phyloP scores from a whole-genome alignment of 1,140 invertebrate genomes.

The Caligus rogercresseyi region DNA sequence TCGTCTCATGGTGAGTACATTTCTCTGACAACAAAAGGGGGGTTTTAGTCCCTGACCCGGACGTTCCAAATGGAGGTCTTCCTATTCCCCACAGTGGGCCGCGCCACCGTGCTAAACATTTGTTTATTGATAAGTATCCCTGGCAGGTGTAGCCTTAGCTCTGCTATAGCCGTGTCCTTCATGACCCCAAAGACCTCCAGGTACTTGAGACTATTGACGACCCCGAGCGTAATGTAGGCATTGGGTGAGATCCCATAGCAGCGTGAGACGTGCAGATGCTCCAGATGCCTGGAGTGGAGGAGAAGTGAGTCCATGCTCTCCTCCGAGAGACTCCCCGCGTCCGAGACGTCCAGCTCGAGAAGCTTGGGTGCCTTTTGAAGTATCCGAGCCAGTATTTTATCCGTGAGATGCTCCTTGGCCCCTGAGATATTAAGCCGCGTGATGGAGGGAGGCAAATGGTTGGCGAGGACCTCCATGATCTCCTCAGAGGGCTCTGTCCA shows the following conservation, averaged over 20 bases:
- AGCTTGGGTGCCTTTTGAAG: constrained; percentile 46
- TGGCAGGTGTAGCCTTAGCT: constrained; percentile 35
- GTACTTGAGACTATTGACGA: constrained; percentile 40
- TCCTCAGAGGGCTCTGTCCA: constrained; percentile 52
- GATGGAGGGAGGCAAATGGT: constrained; percentile 41
- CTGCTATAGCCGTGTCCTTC: constrained; percentile 32
- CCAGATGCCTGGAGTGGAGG: constrained; percentile 37
- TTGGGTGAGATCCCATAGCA: constrained; percentile 55
- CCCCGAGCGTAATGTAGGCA: constrained; percentile 40
- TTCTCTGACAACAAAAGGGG: too few species aligned
- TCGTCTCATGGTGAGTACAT: too few species aligned
- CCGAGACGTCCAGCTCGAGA: constrained; percentile 66
- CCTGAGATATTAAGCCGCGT: constrained; percentile 60
- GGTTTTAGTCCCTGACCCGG: constrained; percentile 58
- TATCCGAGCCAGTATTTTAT: constrained; percentile 46
- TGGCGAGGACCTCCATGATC: constrained; percentile 41
- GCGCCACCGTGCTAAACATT: constrained; percentile 56
- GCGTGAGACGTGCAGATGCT: constrained; percentile 60
- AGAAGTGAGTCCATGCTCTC: constrained; percentile 38
- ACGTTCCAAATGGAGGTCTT: constrained; percentile 74
- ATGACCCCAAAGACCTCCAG: constrained; percentile 59
- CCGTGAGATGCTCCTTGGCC: constrained; percentile 48
- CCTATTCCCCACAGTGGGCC: constrained; percentile 64
- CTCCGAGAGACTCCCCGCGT: constrained; percentile 51
- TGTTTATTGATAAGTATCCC: constrained; percentile 45